Conservation (phyloP, 2,888 invertebrate species). For the Phymatocera aterrima region DNA sequence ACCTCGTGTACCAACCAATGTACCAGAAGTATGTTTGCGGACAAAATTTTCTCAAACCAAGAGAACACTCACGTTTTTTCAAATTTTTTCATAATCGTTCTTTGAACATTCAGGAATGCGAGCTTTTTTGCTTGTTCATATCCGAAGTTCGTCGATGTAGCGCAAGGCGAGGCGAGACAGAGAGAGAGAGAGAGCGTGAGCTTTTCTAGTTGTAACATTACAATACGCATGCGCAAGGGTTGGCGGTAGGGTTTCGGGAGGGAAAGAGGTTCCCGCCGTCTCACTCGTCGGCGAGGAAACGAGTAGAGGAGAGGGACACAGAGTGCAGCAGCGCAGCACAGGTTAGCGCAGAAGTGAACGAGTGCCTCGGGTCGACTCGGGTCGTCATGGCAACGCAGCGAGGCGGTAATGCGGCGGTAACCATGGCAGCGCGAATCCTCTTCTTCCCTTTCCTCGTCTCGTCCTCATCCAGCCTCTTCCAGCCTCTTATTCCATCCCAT, state of each 20-base stretch:
- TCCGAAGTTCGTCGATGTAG: constrained; percentile 5
- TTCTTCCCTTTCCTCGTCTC: constrained; percentile 63
- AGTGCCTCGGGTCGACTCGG: constrained; percentile 56
- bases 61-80: too few relatives aligned
- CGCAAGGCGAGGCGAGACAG: neutral
- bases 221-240: constrained; percentile 28
- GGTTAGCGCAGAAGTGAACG: constrained; percentile 53
- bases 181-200: neutral
- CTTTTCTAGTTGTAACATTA: neutral
- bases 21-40: neutral
- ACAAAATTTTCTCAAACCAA: too few relatives aligned
- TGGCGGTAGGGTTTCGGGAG: constrained; percentile 17
- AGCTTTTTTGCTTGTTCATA: neutral
- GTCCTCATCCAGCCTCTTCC: constrained; percentile 67
- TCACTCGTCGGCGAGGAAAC: constrained; percentile 26
- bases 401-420: constrained; percentile 75
- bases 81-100: too few relatives aligned
- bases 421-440: constrained; percentile 73
- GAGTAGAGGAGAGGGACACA: constrained; percentile 48
- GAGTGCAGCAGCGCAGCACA: constrained; percentile 38
- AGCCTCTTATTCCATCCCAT: constrained; percentile 62
- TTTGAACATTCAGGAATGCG: too few relatives aligned
- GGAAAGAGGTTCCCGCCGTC: constrained; percentile 35
- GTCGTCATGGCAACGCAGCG: constrained; percentile 79
- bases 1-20: neutral